Evolutionary conservation across 2,113 vertebrate genomes (phyloP).

Genomic region (Heterotis niloticus): DNA sequence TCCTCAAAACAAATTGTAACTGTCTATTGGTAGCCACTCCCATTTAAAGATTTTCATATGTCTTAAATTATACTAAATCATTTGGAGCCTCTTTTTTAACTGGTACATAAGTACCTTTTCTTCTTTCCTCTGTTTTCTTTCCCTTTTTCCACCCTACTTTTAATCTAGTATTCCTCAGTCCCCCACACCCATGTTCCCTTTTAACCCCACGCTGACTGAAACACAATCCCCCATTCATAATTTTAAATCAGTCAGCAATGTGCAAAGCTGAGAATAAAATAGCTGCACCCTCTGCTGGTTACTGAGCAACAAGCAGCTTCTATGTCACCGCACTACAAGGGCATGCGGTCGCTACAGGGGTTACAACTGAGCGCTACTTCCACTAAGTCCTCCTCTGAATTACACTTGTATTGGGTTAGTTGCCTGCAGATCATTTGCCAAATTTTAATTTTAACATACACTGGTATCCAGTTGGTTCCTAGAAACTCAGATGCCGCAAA

Average conservation of each 20-base stretch:
- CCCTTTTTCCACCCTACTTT: slow-evolving; percentile 22
- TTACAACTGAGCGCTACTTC: not conserved
- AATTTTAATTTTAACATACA: not conserved
- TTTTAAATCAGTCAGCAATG: slow-evolving; percentile 21
- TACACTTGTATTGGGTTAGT: not conserved
- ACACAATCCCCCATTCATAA: slow-evolving; percentile 45
- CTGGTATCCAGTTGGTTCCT: too few species aligned
- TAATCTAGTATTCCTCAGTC: slow-evolving; percentile 24
- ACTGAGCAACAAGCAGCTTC: slow-evolving; percentile 17
- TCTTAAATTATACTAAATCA: slow-evolving; percentile 63
- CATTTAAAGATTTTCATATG: slow-evolving; percentile 62
- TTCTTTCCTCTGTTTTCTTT: slow-evolving; percentile 36
- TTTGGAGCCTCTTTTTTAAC: slow-evolving; percentile 60
- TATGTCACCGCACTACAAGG: not conserved
- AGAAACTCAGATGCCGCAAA: too few species aligned
- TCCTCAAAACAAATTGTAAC: slow-evolving; percentile 40
- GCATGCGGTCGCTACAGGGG: not conserved
- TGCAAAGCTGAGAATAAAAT: slow-evolving; percentile 34
- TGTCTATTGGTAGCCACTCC: slow-evolving; percentile 31
- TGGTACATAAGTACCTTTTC: slow-evolving; percentile 61
- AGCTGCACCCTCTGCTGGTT: slow-evolving; percentile 47
- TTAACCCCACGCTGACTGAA: slow-evolving; percentile 38
- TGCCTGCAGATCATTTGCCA: not conserved
- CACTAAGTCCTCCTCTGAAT: not conserved
- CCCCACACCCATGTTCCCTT: slow-evolving; percentile 35